Conservation (phyloP, 1,140 invertebrate genomes). For the Drosophila teissieri region DNA sequence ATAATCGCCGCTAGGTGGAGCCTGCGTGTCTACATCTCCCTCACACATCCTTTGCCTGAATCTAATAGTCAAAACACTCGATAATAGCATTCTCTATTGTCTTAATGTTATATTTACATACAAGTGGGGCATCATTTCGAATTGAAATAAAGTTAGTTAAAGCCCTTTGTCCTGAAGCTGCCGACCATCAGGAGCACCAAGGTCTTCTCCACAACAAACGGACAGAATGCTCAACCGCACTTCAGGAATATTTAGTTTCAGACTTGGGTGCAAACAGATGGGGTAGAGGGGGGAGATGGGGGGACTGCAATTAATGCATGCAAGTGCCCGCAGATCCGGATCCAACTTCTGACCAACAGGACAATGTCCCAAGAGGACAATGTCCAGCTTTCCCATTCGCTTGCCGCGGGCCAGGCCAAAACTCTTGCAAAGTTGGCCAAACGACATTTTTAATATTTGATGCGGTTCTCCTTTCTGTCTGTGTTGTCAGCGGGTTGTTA, state of each 20-base stretch:
- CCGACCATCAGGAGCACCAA: background rate
- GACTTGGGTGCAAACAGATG: conserved; percentile 6
- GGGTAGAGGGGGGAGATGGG: background rate
- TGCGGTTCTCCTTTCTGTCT: conserved; percentile 7
- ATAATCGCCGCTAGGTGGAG: too few relatives aligned
- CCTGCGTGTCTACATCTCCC: too few relatives aligned
- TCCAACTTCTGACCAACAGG: conserved; percentile 1
- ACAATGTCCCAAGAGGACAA: background rate
- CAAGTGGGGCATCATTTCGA: too few relatives aligned
- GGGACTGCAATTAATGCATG: conserved; percentile 26
- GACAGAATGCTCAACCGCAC: background rate
- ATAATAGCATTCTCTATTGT: background rate
- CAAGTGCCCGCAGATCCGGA: conserved; percentile 9
- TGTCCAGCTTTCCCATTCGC: background rate
- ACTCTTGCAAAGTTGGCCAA: conserved; percentile 23
- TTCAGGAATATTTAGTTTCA: conserved; percentile 4
- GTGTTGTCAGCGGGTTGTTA: background rate
- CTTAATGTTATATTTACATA: too few relatives aligned
- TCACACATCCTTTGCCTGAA: background rate
- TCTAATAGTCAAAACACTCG: background rate
- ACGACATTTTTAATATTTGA: conserved; percentile 52
- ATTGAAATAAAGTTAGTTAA: background rate
- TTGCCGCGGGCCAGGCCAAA: conserved; percentile 8
- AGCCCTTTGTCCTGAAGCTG: background rate
- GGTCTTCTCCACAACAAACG: background rate